These are phyloP conservation scores for Drosophila hamatofila DNA, from an alignment of 2,888 invertebrate species.

Conservation along the genomic window DNA sequence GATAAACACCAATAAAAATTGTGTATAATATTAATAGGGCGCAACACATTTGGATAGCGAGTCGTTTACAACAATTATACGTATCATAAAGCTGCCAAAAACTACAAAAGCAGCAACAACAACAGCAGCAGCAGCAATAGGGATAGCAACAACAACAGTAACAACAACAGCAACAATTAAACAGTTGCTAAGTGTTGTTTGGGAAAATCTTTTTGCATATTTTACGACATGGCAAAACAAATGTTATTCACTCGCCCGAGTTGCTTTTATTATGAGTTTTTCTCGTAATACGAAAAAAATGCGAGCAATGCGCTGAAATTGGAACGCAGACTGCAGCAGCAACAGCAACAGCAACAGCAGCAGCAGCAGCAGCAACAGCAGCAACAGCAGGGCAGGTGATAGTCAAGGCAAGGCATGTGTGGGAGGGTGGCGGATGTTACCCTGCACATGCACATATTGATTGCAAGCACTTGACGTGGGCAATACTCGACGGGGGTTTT, in stretches of 20 bases:
- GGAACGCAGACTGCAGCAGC: conserved; percentile 65
- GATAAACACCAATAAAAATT: conserved; percentile 72
- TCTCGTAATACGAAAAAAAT: conserved; percentile 73
- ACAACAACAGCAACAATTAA: conserved; percentile 33
- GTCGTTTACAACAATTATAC: conserved; percentile 72
- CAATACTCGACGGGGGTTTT: neutral
- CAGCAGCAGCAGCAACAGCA: neutral
- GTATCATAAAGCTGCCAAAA: conserved; percentile 75
- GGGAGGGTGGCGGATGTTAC: conserved; percentile 8
- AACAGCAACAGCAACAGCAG: neutral
- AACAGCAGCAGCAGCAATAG: no score
- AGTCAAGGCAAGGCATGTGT: neutral
- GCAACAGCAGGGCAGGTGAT: conserved; percentile 42
- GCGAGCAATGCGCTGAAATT: conserved; percentile 73
- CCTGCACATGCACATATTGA: conserved; percentile 53
- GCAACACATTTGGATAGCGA: conserved; percentile 66
- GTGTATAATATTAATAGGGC: conserved; percentile 71
- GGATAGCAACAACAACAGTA: conserved; percentile 17
- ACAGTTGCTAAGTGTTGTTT: conserved; percentile 25
- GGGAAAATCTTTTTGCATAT: conserved; percentile 70
- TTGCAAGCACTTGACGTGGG: conserved; percentile 53
- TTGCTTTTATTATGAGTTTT: conserved; percentile 75
- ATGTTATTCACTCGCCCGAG: conserved; percentile 71
- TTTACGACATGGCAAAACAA: conserved; percentile 80
- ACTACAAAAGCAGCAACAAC: conserved; percentile 1